Conservation (phyloP, 2,888 invertebrate genomes). For the Drosophila robusta region DNA sequence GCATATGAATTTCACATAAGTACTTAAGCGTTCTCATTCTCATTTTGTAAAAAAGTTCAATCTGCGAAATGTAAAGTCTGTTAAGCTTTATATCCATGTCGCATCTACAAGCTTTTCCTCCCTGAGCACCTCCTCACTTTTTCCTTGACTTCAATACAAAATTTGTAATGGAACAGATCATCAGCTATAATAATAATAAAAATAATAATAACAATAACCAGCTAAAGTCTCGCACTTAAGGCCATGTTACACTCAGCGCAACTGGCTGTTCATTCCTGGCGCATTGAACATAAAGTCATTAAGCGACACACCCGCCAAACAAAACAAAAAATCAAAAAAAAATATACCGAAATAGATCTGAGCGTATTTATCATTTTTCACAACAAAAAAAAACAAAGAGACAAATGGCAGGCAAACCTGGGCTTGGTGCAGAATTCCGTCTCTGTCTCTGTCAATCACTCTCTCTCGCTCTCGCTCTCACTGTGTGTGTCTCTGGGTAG, state of each 20-base stretch:
- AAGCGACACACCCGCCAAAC: conserved; percentile 68
- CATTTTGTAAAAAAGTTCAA: no score
- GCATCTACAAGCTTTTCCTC: not conserved
- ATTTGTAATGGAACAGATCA: conserved; percentile 40
- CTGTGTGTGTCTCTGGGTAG: not conserved
- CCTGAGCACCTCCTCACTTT: not conserved
- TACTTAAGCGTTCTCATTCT: no score
- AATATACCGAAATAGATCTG: conserved; percentile 60
- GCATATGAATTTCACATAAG: no score
- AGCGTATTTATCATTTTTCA: conserved; percentile 68
- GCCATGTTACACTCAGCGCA: conserved; percentile 8
- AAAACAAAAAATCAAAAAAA: conserved; percentile 13
- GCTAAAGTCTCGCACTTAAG: conserved; percentile 18
- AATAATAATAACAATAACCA: conserved; percentile 14
- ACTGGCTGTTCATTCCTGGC: conserved; percentile 28
- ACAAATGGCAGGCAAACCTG: conserved; percentile 38
- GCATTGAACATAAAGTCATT: conserved; percentile 66
- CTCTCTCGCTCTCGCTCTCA: not conserved
- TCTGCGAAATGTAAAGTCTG: no score
- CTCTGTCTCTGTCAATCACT: conserved; percentile 8
- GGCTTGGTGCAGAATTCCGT: conserved; percentile 63
- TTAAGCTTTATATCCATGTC: not conserved
- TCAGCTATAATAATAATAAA: conserved; percentile 24
- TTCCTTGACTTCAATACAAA: conserved; percentile 31
- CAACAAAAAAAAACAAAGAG: conserved; percentile 29